Evolutionary conservation across 2,888 invertebrate genomes (phyloP).

Genomic region (Drosophila mettleri): DNA sequence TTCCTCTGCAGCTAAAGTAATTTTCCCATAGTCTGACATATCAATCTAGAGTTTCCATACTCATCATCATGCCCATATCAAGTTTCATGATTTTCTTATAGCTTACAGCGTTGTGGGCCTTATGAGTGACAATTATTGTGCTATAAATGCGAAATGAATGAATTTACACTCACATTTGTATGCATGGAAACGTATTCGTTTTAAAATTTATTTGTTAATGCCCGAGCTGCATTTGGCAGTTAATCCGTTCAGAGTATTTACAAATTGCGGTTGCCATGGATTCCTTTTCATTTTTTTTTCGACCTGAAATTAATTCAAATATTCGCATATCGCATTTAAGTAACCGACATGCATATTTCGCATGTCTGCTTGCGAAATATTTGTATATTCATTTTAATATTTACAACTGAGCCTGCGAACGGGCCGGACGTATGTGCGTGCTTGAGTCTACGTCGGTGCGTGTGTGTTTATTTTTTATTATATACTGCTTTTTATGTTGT

Average conservation of each 20-base stretch:
- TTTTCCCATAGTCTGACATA: no score
- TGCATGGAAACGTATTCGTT: not conserved
- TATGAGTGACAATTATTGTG: not conserved
- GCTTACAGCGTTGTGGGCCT: no score
- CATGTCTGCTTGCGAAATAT: conserved; percentile 53
- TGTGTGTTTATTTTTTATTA: conserved; percentile 28
- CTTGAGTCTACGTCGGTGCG: not conserved
- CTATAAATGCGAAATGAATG: not conserved
- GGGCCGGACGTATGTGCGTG: conserved; percentile 1
- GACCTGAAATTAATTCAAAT: conserved; percentile 37
- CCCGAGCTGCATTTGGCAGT: conserved; percentile 12
- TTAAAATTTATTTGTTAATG: not conserved
- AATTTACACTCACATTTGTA: not conserved
- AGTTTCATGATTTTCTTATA: no score
- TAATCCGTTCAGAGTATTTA: conserved; percentile 19
- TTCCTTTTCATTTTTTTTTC: conserved; percentile 8
- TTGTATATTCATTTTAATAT: conserved; percentile 66
- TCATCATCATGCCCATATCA: not conserved
- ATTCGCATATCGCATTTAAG: conserved; percentile 62
- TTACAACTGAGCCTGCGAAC: conserved; percentile 32
- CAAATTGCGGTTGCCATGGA: conserved; percentile 27
- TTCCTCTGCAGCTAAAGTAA: not conserved
- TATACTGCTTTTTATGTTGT: conserved; percentile 40
- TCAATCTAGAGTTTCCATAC: not conserved
- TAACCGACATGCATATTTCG: conserved; percentile 64